phyloP scores from a whole-genome alignment of 2,888 invertebrate species.

The Rambutsinella grinnellia region DNA sequence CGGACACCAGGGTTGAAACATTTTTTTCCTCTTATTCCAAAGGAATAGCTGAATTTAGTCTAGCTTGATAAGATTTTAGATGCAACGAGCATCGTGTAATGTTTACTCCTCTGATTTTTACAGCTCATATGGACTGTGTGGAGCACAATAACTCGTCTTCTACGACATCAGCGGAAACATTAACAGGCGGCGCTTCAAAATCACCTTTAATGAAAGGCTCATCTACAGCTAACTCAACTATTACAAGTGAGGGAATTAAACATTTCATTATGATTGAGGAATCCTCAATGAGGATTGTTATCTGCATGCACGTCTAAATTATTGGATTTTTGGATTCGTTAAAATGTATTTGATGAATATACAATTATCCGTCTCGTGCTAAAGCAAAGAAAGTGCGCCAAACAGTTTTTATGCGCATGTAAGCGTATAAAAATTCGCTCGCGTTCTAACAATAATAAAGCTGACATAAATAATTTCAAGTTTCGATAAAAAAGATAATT shows the following conservation, averaged over 20 bases:
- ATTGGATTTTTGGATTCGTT: slow-evolving; percentile 10
- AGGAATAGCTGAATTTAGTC: not conserved
- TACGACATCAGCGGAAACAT: slow-evolving; percentile 32
- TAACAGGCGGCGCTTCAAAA: slow-evolving; percentile 43
- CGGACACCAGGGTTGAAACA: slow-evolving; percentile 52
- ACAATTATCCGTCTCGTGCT: slow-evolving; percentile 25
- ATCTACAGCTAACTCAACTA: slow-evolving; percentile 46
- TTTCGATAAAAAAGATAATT: not conserved
- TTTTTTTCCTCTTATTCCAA: too few relatives aligned
- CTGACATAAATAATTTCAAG: not conserved
- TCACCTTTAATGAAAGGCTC: slow-evolving; percentile 55
- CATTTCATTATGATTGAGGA: not conserved
- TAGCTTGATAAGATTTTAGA: too few relatives aligned
- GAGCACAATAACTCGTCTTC: slow-evolving; percentile 61
- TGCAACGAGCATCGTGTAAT: not conserved
- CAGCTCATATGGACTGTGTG: slow-evolving; percentile 59
- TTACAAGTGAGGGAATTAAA: slow-evolving; percentile 29
- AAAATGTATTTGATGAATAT: slow-evolving; percentile 4
- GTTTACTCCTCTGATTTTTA: not conserved
- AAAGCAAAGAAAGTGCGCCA: slow-evolving; percentile 49
- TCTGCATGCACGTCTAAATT: slow-evolving; percentile 7
- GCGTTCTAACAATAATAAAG: slow-evolving; percentile 23
- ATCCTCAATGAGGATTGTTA: not conserved
- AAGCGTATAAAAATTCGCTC: slow-evolving; percentile 51
- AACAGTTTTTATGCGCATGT: slow-evolving; percentile 49